Evolutionary conservation across 2,888 invertebrate genomes (phyloP).

Genomic region (Theretra japonica): DNA sequence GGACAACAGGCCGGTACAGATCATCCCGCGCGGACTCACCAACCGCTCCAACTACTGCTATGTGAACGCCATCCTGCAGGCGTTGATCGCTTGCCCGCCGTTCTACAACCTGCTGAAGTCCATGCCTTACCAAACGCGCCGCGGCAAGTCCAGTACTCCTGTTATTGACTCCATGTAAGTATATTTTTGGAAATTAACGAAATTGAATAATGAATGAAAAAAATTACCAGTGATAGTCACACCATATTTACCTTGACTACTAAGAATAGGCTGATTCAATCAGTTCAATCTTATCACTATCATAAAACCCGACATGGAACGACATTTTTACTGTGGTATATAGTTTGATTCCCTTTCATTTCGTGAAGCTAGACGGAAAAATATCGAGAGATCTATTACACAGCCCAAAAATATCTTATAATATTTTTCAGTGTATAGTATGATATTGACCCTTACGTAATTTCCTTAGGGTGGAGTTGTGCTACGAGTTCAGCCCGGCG

Average conservation of each 20-base stretch:
- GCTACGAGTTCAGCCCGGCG: slow-evolving; percentile 89
- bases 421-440: not conserved
- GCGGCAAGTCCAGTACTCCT: slow-evolving; percentile 88
- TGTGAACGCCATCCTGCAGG: slow-evolving; percentile 97
- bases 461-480: slow-evolving; percentile 88
- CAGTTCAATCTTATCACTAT: too few species aligned
- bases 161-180: slow-evolving; percentile 97
- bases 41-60: slow-evolving; percentile 98
- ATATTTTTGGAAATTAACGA: not conserved
- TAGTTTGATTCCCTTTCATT: too few species aligned
- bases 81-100: slow-evolving; percentile 96
- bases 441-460: not conserved
- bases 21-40: slow-evolving; percentile 95
- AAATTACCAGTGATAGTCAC: too few species aligned
- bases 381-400: too few species aligned
- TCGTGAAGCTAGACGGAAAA: too few species aligned
- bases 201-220: too few species aligned
- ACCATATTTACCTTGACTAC: too few species aligned
- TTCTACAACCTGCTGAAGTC: slow-evolving; percentile 95
- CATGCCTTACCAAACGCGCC: slow-evolving; percentile 87
- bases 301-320: too few species aligned
- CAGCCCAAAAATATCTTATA: too few species aligned
- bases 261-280: too few species aligned
- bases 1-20: slow-evolving; percentile 91
- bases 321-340: too few species aligned